Percentiles rank a stretch among this genome's conserved stretches.
These are phyloP conservation scores for Epinephelus awoara DNA, from an alignment of 2,797 vertebrate species.

Conservation along the genomic window DNA sequence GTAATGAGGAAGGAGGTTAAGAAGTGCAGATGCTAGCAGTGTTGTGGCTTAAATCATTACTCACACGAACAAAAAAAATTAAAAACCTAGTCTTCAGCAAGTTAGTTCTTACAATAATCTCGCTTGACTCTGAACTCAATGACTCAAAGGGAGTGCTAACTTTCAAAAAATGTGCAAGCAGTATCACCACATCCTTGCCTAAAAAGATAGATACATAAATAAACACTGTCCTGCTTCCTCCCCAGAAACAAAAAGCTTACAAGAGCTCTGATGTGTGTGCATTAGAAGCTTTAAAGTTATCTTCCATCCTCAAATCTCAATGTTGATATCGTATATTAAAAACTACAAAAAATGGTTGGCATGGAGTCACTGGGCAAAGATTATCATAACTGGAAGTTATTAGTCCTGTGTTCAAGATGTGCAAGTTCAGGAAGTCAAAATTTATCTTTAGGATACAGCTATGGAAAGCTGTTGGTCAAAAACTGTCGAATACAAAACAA, in stretches of 20 bases:
- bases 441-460: constrained; percentile 28
- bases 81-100: constrained; percentile 33
- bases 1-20: constrained; percentile 49
- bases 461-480: background rate
- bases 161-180: background rate
- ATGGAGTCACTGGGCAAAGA: background rate
- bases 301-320: background rate
- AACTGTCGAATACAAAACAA: background rate
- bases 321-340: background rate
- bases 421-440: background rate
- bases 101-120: constrained; percentile 1
- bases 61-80: constrained; percentile 21
- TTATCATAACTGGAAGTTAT: background rate
- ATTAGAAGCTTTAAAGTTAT: background rate
- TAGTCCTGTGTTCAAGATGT: background rate
- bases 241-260: background rate
- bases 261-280: background rate
- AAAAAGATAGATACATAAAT: background rate
- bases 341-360: background rate
- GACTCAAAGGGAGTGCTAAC: constrained; percentile 3
- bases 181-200: background rate
- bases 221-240: background rate
- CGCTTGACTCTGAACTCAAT: background rate
- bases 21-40: constrained; percentile 56
- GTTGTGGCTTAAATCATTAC: constrained; percentile 28